Conservation (phyloP, 2,797 vertebrate genomes). For the Australoheros facetus region DNA sequence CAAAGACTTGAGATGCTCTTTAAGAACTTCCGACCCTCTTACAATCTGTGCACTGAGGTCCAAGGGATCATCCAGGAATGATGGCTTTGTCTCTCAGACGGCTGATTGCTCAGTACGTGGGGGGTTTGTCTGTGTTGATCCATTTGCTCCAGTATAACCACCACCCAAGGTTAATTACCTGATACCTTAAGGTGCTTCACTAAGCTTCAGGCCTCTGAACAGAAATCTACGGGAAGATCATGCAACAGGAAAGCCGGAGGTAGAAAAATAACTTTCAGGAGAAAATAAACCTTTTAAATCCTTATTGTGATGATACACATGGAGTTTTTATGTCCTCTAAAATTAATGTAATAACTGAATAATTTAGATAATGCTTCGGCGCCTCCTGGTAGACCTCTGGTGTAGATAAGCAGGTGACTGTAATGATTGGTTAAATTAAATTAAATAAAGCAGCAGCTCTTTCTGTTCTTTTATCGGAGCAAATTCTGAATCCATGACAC, state of each 20-base stretch:
- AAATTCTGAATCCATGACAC: conserved; percentile 75
- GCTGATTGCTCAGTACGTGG: neutral
- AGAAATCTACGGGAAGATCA: neutral
- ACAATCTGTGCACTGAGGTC: no score
- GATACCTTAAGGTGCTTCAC: neutral
- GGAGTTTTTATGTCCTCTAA: neutral
- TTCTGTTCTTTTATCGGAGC: neutral
- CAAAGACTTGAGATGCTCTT: no score
- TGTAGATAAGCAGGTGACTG: neutral
- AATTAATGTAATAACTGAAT: neutral
- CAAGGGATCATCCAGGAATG: no score
- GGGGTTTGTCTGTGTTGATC: neutral
- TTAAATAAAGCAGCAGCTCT: neutral
- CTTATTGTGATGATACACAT: neutral
- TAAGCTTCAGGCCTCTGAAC: neutral
- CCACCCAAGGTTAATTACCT: neutral
- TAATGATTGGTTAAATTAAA: neutral
- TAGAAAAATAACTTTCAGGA: neutral
- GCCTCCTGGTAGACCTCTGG: neutral
- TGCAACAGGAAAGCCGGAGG: neutral
- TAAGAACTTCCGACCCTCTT: no score
- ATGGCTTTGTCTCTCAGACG: no score
- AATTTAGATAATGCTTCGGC: neutral
- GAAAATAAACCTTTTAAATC: neutral
- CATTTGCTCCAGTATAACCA: neutral